A percentile compares a stretch with the other conserved stretches of the same genome.
phyloP scores from a whole-genome alignment of 2,797 vertebrate species.

The Sebastes iracundus region DNA sequence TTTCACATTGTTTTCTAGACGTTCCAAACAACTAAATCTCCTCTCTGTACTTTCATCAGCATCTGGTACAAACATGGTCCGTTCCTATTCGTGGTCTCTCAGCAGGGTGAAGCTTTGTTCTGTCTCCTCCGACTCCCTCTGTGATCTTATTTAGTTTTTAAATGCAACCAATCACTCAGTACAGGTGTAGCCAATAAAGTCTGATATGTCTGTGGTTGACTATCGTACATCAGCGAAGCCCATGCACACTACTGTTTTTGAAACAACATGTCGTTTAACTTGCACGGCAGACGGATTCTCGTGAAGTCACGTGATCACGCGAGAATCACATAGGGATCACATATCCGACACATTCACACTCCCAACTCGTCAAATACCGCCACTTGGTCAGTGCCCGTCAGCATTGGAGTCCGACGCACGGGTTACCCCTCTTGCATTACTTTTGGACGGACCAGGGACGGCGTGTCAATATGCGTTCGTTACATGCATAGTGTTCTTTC shows the following conservation, averaged over 20 bases:
- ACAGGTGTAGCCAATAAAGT: slow-evolving; percentile 1
- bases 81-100: not conserved
- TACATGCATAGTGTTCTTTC: too few relatives aligned
- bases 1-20: slow-evolving; percentile 14
- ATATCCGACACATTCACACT: too few relatives aligned
- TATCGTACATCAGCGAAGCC: not conserved
- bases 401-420: too few relatives aligned
- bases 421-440: too few relatives aligned
- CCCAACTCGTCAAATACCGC: too few relatives aligned
- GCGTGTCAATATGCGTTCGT: too few relatives aligned
- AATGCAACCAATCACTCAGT: not conserved
- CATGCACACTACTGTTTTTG: too few relatives aligned
- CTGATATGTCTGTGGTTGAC: not conserved
- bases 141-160: not conserved
- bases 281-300: too few relatives aligned
- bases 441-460: too few relatives aligned
- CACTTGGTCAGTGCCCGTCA: too few relatives aligned
- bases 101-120: slow-evolving; percentile 22
- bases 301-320: too few relatives aligned
- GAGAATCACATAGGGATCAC: too few relatives aligned
- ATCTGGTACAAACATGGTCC: slow-evolving; percentile 44
- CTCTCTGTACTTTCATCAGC: not conserved
- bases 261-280: rapidly evolving
- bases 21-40: not conserved
- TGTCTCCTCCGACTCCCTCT: not conserved